Base-by-base conservation (phyloP, 2,888 invertebrate genomes). In the Nymphalis urticae region DNA sequence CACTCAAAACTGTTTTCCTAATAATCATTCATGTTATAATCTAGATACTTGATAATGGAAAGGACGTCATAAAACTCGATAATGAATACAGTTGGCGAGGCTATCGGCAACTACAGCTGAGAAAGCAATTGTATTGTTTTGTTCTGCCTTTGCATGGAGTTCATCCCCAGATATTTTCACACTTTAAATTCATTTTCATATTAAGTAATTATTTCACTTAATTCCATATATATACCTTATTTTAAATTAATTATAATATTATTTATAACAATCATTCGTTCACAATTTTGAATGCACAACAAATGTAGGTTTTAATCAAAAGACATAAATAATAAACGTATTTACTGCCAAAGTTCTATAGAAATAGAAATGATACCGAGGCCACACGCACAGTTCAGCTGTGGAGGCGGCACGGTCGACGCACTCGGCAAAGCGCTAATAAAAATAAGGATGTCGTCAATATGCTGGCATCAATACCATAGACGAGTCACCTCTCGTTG, bases 361-460 rank as follows among this genome's bases (percentile, higher is more conserved):
- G 67, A 79, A 79, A 80, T 78, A 81, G 79, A 80, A 81, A 77
- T 76, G 79, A 81, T 64, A 78, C 81, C 86, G 88, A 89, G 91
- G 91, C 89, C 91, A 88, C 88, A 87, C 89, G 88, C 88, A 86
- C 82, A 82, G 85, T 82, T 84, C 82, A 79, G 77, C 72, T 75
- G 84, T 81, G 84, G 86, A 85, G 85, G 85, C 83, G 86, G 82
- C 77, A 81, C 90, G 90, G 91, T 91, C 92, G 90, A 83, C 88
- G 90, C 87, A 89, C 91, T 88, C 89, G 80, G 83, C 83, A 81
- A 78, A 84, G 83, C 83, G 85, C 85, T 85, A 89, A 89, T 91
- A 90, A 88, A 92, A 91, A 92, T 90, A 92, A 90, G 92, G 92
- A 92, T 92, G 92, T 88, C 91, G 92, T 92, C 92, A 92, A 91